These are phyloP conservation scores for Ailuropoda melanoleuca DNA, from an alignment of 2,113 vertebrate genomes.

Conservation along the genomic window DNA sequence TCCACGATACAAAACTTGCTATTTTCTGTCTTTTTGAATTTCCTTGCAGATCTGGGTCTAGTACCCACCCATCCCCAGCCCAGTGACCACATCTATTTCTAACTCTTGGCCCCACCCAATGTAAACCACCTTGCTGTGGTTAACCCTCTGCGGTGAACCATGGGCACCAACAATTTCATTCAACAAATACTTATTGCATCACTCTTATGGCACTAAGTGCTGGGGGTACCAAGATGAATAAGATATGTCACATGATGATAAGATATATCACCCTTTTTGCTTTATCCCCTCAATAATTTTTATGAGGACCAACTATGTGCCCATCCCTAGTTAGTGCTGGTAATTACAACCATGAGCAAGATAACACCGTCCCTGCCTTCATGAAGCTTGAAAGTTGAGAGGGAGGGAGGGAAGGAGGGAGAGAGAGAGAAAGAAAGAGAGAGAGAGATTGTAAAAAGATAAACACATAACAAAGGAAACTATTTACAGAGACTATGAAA, in stretches of 20 bases:
- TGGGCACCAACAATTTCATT: background rate
- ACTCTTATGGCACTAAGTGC: background rate
- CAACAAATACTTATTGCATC: background rate
- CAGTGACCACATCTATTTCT: constrained; percentile 36
- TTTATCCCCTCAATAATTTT: background rate
- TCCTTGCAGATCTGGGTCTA: background rate
- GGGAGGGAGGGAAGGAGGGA: background rate
- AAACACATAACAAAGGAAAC: background rate
- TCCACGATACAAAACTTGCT: background rate
- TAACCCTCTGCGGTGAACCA: background rate
- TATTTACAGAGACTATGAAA: background rate
- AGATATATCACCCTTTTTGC: background rate
- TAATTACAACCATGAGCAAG: background rate
- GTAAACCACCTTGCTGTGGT: background rate
- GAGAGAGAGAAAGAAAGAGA: background rate
- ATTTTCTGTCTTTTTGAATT: background rate
- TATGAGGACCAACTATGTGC: background rate
- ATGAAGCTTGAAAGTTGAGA: background rate
- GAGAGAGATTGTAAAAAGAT: background rate
- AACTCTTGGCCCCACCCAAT: background rate
- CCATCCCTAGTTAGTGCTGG: background rate
- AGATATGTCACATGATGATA: background rate
- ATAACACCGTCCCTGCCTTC: background rate
- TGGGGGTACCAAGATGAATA: background rate
- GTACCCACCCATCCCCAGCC: background rate